Base-by-base conservation (phyloP, 2,797 vertebrate species). In the Coluber constrictor region DNA sequence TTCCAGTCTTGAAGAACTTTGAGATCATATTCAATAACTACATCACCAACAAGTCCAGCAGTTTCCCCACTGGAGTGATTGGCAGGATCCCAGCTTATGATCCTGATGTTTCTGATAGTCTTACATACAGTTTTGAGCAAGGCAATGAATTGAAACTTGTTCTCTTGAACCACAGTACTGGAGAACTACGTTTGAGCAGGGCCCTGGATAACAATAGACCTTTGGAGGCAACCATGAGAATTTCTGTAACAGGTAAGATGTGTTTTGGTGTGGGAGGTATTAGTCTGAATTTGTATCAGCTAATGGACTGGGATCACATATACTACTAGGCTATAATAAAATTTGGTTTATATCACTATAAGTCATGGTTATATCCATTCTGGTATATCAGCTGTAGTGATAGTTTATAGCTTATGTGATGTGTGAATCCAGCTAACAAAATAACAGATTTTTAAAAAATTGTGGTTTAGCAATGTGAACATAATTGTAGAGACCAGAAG, bases 11-110 rank as follows among this genome's bases (percentile, higher is more conserved):
- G 15, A 98, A 98, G 94, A 99, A 99, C 97, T 99, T 99, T 12
- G 98, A 99, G 97, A 99, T 99, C 91, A 98, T 99, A 94, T 99
- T 99, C 96, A 99, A 99, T 97, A 99, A 99, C 96, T 99, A 99
- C 0, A 98, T 99, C 90, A 99, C 99, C 0, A 99, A 99, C 95
- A 98, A 98, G 83, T 98, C 98, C 0, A 98, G 98, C 96, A 99
- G 99, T 95, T 99, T 99, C 95, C 99, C 99, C 0, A 97, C 97
- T 0, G 99, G 99, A 0, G 97, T 98, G 89, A 99, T 99, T 0
- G 99, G 99, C 18, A 98, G 98, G 20, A 98, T 99, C 95, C 99
- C 99, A 0, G 99, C 99, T 10, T 97, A 97, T 0, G 99, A 99
- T 96, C 99, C 99, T 0, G 99, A 99, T 0, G 87, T 99, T 93